Evolutionary conservation across 2,797 vertebrate genomes (phyloP), one percentile per base, ranked within the genome.

Genomic region (Macroramphosus scolopax): DNA sequence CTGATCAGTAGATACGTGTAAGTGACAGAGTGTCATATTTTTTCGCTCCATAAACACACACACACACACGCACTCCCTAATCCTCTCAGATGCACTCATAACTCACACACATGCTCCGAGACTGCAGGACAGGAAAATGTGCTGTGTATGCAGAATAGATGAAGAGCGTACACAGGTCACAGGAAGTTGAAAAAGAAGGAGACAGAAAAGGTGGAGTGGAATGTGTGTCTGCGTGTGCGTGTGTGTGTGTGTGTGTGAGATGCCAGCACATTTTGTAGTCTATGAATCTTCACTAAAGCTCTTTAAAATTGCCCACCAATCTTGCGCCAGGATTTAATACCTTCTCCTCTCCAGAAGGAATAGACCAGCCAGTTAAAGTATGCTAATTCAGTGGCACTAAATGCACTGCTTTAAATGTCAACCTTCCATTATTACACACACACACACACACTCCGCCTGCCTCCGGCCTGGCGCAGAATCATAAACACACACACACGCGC

Each of bases 401-500:
- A 80, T 77, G 80, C 60, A 82, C 69, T 73, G 79, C 80, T 83
- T 86, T 87, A 87, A 88, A 89, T 87, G 85, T 86, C 83, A 87
- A 75, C 75, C 73, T 75, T 73, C 73, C 75, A 84, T 82, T 80
- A 75, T 63, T 63, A 80, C n/a, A n/a, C n/a, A n/a, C n/a, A n/a
- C 68, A 59, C 77, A 78, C 69, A 54, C 74, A 77, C 68, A 67
- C 67, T 39, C 25, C 5, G 68, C 37, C 22, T 39, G 71, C 74
- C 68, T 46, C 28, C 18, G 66, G 59, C 75, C 32, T 2, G 13
- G 17, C 15, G 2, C 36, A 32, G 51, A 68, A 55, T 64, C 68
- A 63, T 45, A 68, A 56, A 63, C 56, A 62, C 68, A 60, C n/a
- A n/a, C 22, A 43, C 30, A 64, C 24, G 52, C 35, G 50, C 32